These are phyloP conservation scores for Argynnis bischoffii DNA, from an alignment of 2,888 invertebrate genomes.

Conservation along the genomic window DNA sequence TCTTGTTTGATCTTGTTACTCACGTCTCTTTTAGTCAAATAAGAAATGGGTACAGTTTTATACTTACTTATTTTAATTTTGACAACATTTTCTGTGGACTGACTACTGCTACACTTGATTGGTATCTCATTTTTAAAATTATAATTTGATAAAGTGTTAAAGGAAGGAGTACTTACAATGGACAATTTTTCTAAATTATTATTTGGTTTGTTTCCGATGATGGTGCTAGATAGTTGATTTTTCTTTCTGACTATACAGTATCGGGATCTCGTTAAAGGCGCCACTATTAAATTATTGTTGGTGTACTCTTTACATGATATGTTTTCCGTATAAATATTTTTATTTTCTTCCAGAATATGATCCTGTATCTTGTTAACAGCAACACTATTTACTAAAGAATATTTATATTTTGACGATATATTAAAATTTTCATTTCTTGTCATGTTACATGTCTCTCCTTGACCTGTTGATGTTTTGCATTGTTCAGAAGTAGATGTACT, in stretches of 20 bases:
- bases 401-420: conserved; percentile 36
- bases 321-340: conserved; percentile 20
- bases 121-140: too few species aligned
- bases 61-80: conserved; percentile 69
- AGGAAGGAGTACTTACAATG: too few species aligned
- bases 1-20: neutral
- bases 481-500: neutral
- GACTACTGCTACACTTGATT: neutral
- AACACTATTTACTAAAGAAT: conserved; percentile 32
- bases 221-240: conserved; percentile 28
- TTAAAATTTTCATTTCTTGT: neutral
- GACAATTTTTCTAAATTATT: neutral
- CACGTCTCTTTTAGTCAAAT: conserved; percentile 43
- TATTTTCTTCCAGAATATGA: neutral
- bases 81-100: conserved; percentile 40
- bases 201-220: conserved; percentile 18
- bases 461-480: neutral
- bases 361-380: neutral
- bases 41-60: conserved; percentile 61
- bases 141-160: too few species aligned
- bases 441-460: neutral
- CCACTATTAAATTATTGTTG: conserved; percentile 2
- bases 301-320: too few species aligned
- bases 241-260: conserved; percentile 59
- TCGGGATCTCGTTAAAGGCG: conserved; percentile 47